Conservation (phyloP, 2,797 vertebrate genomes). For the Sebastes hubbsi region DNA sequence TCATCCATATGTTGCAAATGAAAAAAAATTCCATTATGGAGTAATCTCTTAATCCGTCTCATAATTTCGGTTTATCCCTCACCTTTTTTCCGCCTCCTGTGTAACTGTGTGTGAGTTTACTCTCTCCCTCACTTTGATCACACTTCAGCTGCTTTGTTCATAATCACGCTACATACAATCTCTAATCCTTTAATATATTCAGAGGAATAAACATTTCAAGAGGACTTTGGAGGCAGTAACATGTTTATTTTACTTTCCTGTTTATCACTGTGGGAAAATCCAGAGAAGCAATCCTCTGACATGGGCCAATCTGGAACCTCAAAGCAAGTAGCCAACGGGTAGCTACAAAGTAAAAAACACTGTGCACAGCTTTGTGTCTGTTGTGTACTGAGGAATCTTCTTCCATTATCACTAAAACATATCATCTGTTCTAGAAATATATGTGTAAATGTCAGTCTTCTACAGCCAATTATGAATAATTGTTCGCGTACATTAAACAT, state of each 20-base stretch:
- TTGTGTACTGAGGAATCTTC: background rate
- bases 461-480: background rate
- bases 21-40: conserved; percentile 14
- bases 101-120: conserved; percentile 7
- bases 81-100: conserved; percentile 43
- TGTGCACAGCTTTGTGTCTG: background rate
- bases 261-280: conserved; percentile 12
- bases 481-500: background rate
- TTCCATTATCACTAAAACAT: background rate
- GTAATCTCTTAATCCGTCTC: conserved; percentile 57
- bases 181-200: conserved; percentile 62
- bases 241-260: conserved; percentile 43
- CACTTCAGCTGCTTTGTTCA: conserved; percentile 53
- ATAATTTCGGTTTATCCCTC: conserved; percentile 55
- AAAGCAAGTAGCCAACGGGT: conserved; percentile 39
- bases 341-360: background rate
- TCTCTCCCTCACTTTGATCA: conserved; percentile 46
- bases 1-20: conserved; percentile 4
- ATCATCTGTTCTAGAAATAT: background rate
- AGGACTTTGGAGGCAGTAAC: conserved; percentile 30
- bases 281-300: conserved; percentile 1
- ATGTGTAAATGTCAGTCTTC: background rate
- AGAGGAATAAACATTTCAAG: conserved; percentile 44
- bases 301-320: conserved; percentile 16
- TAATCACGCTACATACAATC: conserved; percentile 60